These are phyloP conservation scores for Paramuricea clavata DNA, from an alignment of 92 coral and sea anemone species.

Conservation along the genomic window DNA sequence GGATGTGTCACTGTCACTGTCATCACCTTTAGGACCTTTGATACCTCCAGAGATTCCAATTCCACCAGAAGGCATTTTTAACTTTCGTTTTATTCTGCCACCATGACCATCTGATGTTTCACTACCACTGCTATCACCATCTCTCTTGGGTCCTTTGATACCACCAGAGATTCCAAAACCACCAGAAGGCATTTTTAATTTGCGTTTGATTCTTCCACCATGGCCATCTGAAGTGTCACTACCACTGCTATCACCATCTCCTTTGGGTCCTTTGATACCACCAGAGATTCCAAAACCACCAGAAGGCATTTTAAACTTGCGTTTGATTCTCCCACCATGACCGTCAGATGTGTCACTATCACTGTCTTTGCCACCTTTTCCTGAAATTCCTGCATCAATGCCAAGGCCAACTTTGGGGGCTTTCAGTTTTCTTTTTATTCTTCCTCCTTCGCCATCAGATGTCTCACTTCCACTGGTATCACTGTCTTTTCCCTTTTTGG, in stretches of 20 bases:
- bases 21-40: background rate
- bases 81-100: slow-evolving; percentile 21
- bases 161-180: slow-evolving; percentile 2
- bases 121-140: slow-evolving; percentile 29
- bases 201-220: slow-evolving; percentile 31
- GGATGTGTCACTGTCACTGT: slow-evolving; percentile 28
- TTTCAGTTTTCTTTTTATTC: slow-evolving; percentile 22
- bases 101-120: slow-evolving; percentile 40
- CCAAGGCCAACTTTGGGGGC: slow-evolving; percentile 22
- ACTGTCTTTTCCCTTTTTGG: background rate
- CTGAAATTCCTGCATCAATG: background rate
- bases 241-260: slow-evolving; percentile 3
- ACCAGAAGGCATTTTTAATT: slow-evolving; percentile 10
- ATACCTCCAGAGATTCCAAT: background rate
- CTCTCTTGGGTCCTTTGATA: background rate
- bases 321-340: background rate
- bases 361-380: slow-evolving; percentile 10
- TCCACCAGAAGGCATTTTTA: background rate
- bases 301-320: background rate
- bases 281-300: slow-evolving; percentile 11
- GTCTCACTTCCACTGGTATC: slow-evolving; percentile 7
- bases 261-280: background rate
- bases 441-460: slow-evolving; percentile 2
- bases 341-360: slow-evolving; percentile 36
- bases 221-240: slow-evolving; percentile 44